Percentiles rank a stretch among this genome's conserved stretches.
phyloP scores from a whole-genome alignment of 2,888 invertebrate genomes.

The Tenodera sinensis region DNA sequence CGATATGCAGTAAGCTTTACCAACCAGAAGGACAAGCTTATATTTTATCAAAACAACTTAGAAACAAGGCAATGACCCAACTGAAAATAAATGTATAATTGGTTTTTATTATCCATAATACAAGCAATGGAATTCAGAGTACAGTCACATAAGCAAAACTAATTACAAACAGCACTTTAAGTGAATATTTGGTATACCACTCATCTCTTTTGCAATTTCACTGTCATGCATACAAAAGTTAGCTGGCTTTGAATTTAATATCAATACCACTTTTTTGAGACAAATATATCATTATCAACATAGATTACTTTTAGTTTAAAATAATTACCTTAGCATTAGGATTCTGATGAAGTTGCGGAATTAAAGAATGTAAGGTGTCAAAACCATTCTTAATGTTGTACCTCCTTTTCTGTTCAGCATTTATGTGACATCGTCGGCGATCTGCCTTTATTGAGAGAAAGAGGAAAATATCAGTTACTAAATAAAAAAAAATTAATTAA shows the following conservation, averaged over 20 bases:
- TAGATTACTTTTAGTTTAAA: not conserved
- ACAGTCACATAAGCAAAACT: too few species aligned
- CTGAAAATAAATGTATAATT: too few species aligned
- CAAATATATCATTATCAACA: not conserved
- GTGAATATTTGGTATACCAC: too few species aligned
- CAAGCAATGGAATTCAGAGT: too few species aligned
- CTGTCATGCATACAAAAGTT: not conserved
- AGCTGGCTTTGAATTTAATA: not conserved
- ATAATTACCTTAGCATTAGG: slow-evolving; percentile 75
- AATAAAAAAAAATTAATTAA: too few species aligned
- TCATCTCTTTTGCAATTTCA: too few species aligned
- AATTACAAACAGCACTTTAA: too few species aligned
- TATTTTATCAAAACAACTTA: too few species aligned
- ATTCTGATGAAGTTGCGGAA: slow-evolving; percentile 86
- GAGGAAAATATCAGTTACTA: not conserved
- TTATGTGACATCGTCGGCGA: slow-evolving; percentile 63
- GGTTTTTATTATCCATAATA: too few species aligned
- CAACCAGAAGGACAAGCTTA: too few species aligned
- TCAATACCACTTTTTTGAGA: not conserved
- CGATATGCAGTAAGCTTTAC: too few species aligned
- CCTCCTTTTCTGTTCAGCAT: slow-evolving; percentile 92
- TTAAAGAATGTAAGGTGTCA: slow-evolving; percentile 86
- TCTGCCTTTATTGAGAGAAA: not conserved
- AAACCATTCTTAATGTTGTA: slow-evolving; percentile 96
- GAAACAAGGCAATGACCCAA: too few species aligned